These are phyloP conservation scores for Temnothorax longispinosus DNA, from an alignment of 1,140 invertebrate genomes.

Conservation along the genomic window DNA sequence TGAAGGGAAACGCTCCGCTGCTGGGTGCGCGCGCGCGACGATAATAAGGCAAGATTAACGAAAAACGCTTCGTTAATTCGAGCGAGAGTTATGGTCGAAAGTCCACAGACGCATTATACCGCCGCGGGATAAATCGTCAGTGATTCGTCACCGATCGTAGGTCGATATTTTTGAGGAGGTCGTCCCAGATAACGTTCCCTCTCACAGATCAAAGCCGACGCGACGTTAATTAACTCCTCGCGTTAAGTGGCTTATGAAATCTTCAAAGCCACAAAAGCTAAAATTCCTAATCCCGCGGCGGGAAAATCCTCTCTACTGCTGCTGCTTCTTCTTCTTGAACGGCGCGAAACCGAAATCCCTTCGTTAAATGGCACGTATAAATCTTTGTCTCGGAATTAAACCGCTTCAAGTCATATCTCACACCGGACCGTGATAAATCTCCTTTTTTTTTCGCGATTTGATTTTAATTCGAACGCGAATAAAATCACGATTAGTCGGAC, in stretches of 20 bases:
- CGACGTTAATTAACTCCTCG: constrained; percentile 46
- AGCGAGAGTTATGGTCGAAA: not conserved
- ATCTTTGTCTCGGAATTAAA: constrained; percentile 49
- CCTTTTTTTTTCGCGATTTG: not conserved
- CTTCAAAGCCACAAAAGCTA: constrained; percentile 8
- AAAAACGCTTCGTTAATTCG: constrained; percentile 10
- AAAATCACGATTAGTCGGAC: constrained; percentile 26
- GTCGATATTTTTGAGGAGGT: constrained; percentile 27
- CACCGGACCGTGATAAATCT: not conserved
- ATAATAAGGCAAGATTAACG: constrained; percentile 46
- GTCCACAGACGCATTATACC: constrained; percentile 30
- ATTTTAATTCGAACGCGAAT: constrained; percentile 45
- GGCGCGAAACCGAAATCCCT: constrained; percentile 15
- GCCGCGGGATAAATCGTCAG: constrained; percentile 12
- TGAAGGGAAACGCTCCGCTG: not conserved
- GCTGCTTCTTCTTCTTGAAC: constrained; percentile 5
- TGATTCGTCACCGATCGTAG: constrained; percentile 20
- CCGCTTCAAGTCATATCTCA: not conserved
- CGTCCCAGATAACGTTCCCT: not conserved
- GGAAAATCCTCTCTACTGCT: constrained; percentile 25
- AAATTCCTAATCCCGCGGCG: constrained; percentile 30
- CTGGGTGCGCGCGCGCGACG: not conserved
- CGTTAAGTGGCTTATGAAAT: constrained; percentile 57
- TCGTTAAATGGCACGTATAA: constrained; percentile 34
- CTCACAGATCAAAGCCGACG: constrained; percentile 4